phyloP scores from a whole-genome alignment of 2,113 vertebrate species.

The Cricetomys ansorgei region DNA sequence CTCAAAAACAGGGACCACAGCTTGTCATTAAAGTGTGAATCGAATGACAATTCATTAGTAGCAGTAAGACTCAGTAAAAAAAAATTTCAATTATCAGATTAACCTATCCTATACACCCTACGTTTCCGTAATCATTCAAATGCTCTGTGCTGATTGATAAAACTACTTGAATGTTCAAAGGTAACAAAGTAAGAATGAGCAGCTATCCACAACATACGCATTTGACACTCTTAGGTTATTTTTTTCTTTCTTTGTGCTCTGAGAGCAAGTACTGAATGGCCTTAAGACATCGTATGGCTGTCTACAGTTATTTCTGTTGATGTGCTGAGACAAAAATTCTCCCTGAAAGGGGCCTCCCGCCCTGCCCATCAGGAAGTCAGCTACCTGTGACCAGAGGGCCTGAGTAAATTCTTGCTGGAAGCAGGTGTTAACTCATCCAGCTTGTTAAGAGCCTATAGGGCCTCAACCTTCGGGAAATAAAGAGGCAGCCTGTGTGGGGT shows the following conservation, averaged over 20 bases:
- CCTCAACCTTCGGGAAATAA: constrained; percentile 60
- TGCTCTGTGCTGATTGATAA: background rate
- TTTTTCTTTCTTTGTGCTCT: constrained; percentile 20
- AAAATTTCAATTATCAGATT: constrained; percentile 42
- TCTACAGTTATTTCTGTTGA: constrained; percentile 40
- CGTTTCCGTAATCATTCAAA: constrained; percentile 45
- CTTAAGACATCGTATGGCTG: constrained; percentile 41
- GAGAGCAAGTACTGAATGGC: constrained; percentile 19
- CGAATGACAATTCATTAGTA: no score
- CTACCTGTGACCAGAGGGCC: constrained; percentile 73
- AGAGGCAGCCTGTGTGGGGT: constrained; percentile 76
- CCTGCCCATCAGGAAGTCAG: constrained; percentile 63
- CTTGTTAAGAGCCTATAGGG: constrained; percentile 66
- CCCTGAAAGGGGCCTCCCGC: background rate
- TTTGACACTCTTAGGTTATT: constrained; percentile 26
- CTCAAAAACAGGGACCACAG: no score
- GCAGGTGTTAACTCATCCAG: constrained; percentile 75
- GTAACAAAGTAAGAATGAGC: constrained; percentile 41
- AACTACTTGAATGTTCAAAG: constrained; percentile 29
- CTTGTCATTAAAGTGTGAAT: no score
- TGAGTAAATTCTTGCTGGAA: constrained; percentile 61
- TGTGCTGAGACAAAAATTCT: constrained; percentile 13
- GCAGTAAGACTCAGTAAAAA: no score
- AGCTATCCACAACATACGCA: background rate
- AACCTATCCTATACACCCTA: constrained; percentile 10